A percentile compares a stretch with the other conserved stretches of the same genome.
Conservation (phyloP, 2,113 vertebrate species). For the Leptosomus discolor region DNA sequence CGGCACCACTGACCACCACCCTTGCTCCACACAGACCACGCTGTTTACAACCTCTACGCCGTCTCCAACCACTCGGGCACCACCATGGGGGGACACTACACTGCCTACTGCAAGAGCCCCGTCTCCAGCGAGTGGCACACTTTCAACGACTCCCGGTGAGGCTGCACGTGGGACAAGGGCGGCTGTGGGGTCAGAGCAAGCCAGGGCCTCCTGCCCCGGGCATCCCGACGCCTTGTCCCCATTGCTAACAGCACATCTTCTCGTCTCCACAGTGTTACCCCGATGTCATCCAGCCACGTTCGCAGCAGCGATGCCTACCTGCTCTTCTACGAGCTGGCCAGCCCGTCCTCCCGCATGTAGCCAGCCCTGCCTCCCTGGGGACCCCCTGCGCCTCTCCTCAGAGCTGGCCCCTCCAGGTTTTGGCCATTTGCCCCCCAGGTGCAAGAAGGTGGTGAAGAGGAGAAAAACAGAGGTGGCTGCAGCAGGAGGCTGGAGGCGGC, state of each 20-base stretch:
- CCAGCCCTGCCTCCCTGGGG: background rate
- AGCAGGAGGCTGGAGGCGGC: background rate
- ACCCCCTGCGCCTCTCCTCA: background rate
- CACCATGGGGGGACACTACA: constrained; percentile 94
- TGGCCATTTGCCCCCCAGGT: background rate
- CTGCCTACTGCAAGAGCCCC: constrained; percentile 91
- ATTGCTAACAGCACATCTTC: background rate
- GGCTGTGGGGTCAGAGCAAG: fast-evolving
- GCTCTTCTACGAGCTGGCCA: constrained; percentile 94
- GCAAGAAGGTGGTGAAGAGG: constrained; percentile 17
- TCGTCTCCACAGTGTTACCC: constrained; percentile 82
- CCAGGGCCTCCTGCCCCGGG: background rate
- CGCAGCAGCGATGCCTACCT: constrained; percentile 95
- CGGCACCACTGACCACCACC: background rate
- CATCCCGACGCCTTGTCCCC: fast-evolving
- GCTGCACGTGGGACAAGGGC: fast-evolving
- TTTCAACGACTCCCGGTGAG: constrained; percentile 94
- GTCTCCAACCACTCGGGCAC: constrained; percentile 96
- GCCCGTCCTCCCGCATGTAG: constrained; percentile 86
- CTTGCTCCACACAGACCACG: constrained; percentile 73
- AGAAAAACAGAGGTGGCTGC: constrained; percentile 22
- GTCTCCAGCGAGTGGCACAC: constrained; percentile 89
- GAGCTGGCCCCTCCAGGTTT: background rate
- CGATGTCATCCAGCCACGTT: constrained; percentile 94
- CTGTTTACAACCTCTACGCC: constrained; percentile 91